These are phyloP conservation scores for human DNA, from an alignment of 2,113 vertebrate species.

Conservation along the genomic window DNA sequence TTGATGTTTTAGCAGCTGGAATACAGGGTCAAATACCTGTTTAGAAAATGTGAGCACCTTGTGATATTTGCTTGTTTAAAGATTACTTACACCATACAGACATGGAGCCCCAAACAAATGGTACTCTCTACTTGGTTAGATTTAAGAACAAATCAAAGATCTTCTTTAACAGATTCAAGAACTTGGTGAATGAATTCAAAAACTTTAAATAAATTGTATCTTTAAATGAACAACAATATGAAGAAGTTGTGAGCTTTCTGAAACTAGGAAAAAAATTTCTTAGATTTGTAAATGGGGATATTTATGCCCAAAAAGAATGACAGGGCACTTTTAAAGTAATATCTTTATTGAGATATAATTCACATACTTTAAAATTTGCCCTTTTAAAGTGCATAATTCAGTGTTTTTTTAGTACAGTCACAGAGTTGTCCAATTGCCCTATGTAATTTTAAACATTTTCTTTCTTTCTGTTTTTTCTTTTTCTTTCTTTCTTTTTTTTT, in stretches of 20 bases:
- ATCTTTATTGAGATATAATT: not conserved
- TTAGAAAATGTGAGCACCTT: not conserved
- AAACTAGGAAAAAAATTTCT: not conserved
- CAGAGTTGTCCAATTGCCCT: not conserved
- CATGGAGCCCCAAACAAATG: not conserved
- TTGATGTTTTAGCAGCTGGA: not conserved
- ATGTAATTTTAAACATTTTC: not conserved
- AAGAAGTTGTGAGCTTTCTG: not conserved
- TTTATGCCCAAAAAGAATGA: not conserved
- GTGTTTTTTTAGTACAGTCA: not conserved
- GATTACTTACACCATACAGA: not conserved
- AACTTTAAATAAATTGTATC: not conserved
- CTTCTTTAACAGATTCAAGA: not conserved
- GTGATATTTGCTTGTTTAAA: not conserved
- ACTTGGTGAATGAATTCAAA: not conserved
- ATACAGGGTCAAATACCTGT: not conserved
- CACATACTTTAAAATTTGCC: not conserved
- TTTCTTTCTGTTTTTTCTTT: no score
- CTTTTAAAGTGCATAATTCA: not conserved
- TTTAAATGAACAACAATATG: not conserved
- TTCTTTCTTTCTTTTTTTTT: accelerated
- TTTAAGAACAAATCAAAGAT: not conserved
- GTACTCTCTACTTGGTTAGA: not conserved
- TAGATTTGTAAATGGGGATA: not conserved
- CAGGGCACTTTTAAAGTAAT: not conserved